Evolutionary conservation across 2,797 vertebrate species (phyloP).

Genomic region (Amblyraja radiata): DNA sequence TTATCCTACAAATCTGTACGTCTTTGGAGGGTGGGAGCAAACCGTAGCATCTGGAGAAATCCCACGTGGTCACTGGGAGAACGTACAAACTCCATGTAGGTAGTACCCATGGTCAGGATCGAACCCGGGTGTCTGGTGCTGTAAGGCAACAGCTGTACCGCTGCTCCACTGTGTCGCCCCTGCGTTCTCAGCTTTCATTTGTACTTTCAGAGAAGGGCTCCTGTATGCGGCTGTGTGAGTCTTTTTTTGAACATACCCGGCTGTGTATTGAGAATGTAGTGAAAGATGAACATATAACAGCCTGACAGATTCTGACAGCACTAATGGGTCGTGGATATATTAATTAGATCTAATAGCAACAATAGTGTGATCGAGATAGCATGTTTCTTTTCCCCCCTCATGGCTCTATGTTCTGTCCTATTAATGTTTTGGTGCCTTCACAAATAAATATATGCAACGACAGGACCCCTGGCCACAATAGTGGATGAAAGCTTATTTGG

Average conservation of each 20-base stretch:
- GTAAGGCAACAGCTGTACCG: too few relatives aligned
- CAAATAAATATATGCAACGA: background rate
- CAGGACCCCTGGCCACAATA: background rate
- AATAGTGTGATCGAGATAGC: background rate
- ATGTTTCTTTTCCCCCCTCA: background rate
- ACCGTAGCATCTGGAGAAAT: too few relatives aligned
- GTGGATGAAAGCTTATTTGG: background rate
- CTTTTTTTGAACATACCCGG: background rate
- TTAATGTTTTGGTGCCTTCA: background rate
- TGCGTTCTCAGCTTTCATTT: background rate
- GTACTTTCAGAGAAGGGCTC: background rate
- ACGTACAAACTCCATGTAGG: too few relatives aligned
- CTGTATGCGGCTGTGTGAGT: background rate
- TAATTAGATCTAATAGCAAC: slow-evolving; percentile 8
- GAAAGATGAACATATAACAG: background rate
- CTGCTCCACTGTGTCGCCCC: too few relatives aligned
- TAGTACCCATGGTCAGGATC: too few relatives aligned
- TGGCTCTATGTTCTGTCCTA: background rate
- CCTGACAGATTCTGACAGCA: background rate
- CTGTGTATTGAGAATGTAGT: background rate
- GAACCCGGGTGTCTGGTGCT: too few relatives aligned
- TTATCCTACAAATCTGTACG: too few relatives aligned
- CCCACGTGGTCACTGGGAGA: too few relatives aligned
- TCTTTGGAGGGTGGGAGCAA: too few relatives aligned
- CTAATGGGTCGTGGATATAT: background rate